phyloP scores from a whole-genome alignment of 2,797 vertebrate genomes.

The Amniataba percoides region DNA sequence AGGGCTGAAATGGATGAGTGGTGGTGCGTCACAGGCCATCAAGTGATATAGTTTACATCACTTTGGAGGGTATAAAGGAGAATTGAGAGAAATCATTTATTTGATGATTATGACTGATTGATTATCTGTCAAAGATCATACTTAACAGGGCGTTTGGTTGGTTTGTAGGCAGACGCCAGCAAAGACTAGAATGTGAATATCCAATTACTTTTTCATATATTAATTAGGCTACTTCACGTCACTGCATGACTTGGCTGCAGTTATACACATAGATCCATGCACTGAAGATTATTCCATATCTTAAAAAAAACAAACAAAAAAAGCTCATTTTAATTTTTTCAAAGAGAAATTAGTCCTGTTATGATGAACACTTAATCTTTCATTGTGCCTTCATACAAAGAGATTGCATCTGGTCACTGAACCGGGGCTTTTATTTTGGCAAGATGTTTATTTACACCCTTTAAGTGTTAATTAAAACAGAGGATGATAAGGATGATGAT shows the following conservation, averaged over 20 bases:
- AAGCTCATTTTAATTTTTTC: neutral
- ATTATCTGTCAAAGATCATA: too few species aligned
- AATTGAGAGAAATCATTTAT: neutral
- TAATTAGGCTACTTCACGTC: neutral
- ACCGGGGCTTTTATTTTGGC: neutral
- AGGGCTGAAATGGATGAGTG: slow-evolving; percentile 30
- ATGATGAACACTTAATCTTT: neutral
- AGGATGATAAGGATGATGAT: neutral
- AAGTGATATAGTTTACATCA: slow-evolving; percentile 22
- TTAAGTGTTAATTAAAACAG: neutral
- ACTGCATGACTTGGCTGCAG: neutral
- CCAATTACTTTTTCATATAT: neutral
- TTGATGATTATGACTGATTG: too few species aligned
- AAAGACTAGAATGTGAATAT: slow-evolving; percentile 8
- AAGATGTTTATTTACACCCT: neutral
- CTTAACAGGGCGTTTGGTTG: slow-evolving; percentile 2
- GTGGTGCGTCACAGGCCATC: slow-evolving; percentile 24
- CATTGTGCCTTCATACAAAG: neutral
- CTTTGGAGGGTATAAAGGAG: slow-evolving; percentile 30
- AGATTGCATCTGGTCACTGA: neutral
- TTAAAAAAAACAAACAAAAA: neutral
- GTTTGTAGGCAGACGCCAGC: neutral
- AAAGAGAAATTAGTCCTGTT: neutral
- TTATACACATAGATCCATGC: too few species aligned
- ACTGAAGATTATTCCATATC: neutral